Evolutionary conservation across 2,888 invertebrate genomes (phyloP), one percentile per base, ranked within the genome.

Genomic region (Thera britannica): DNA sequence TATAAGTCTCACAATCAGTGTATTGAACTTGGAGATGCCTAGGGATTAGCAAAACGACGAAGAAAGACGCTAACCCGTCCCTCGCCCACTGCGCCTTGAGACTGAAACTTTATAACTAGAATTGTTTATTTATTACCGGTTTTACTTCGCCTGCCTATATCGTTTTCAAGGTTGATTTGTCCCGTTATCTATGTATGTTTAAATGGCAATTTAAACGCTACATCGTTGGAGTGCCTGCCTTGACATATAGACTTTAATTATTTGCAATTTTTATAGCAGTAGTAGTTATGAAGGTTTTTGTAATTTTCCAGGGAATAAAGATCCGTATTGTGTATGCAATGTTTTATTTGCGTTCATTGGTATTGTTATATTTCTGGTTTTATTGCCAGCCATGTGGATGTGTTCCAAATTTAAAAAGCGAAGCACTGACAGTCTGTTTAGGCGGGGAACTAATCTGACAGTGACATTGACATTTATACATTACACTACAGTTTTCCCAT

Each of bases 21-120:
- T 82, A 83, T 81, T 83, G 81, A 83, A 83, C 83, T 78, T 79
- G 74, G 62, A 77, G 81, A 82, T 83, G 82, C 80, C 76, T 74
- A 70, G 77, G 82, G 78, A 79, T 87, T 84, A 85, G 85, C 86
- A 79, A 86, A 85, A 83, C 82, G 80, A 79, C 81, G 79, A 78
- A 82, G 23, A 23, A 23, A 23, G 23, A 23, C 23, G 82, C 81
- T 77, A 83, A 84, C 82, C 79, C 75, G 83, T 82, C 79, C 64
- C 74, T 78, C 84, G 79, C 86, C 85, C 82, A 86, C 87, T 11
- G 41, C 73, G 79, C 79, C 71, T 23, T 23, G 23, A 23, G 23
- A 23, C 23, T 62, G 62, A 81, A 76, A 72, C 72, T 70, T 71
- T 77, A 74, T 82, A 83, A 83, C 82, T 83, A 77, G 80, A 81